Conservation (phyloP, 92 coral and sea anemone genomes). For the Meandrina meandrites region DNA sequence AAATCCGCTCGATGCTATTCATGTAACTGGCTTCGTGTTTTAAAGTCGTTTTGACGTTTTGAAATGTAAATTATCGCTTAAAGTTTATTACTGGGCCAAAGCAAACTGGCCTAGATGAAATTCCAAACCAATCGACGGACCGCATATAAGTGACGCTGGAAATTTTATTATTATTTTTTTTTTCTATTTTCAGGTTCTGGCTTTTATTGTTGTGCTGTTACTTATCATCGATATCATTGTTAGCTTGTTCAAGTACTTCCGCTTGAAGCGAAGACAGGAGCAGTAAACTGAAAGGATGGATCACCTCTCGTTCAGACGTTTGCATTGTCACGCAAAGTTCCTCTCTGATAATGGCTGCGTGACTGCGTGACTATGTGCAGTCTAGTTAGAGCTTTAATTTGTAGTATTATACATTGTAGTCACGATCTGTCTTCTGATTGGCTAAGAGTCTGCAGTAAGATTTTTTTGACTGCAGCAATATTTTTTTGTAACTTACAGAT, state of each 20-base stretch:
- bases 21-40: too few relatives aligned
- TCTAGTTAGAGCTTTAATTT: neutral
- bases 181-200: slow-evolving; percentile 29
- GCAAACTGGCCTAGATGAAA: too few relatives aligned
- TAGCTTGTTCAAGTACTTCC: slow-evolving; percentile 25
- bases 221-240: slow-evolving; percentile 40
- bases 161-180: neutral
- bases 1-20: too few relatives aligned
- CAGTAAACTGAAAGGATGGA: neutral
- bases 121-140: neutral
- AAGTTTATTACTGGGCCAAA: too few relatives aligned
- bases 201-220: slow-evolving; percentile 28
- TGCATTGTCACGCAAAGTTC: neutral
- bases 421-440: too few relatives aligned
- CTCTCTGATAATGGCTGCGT: neutral
- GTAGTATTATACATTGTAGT: too few relatives aligned
- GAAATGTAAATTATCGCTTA: too few relatives aligned
- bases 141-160: too few relatives aligned
- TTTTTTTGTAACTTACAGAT: too few relatives aligned
- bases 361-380: neutral
- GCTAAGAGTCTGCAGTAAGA: too few relatives aligned
- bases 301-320: neutral
- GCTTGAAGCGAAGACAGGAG: neutral
- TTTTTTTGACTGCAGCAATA: too few relatives aligned
- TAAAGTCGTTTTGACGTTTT: too few relatives aligned